Percentiles rank a stretch among this genome's conserved stretches.
Evolutionary conservation across 2,888 invertebrate species (phyloP).

Genomic region (Troilus luridus): DNA sequence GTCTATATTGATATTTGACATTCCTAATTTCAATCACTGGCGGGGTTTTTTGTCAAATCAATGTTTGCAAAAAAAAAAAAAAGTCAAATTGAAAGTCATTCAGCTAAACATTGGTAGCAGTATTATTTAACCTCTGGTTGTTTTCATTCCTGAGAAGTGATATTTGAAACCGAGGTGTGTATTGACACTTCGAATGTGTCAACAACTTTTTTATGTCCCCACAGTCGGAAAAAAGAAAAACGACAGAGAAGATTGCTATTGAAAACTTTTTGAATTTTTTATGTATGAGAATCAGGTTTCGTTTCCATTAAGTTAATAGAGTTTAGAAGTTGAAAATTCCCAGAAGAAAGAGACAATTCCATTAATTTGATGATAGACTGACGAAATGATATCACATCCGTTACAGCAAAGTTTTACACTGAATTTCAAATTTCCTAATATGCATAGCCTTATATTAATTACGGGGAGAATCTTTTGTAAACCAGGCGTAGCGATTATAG

Average conservation of each 20-base stretch:
- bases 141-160: constrained; percentile 4
- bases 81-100: background rate
- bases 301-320: background rate
- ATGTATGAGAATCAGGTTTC: background rate
- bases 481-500: too few relatives aligned
- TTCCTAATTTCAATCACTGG: background rate
- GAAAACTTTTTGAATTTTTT: background rate
- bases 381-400: background rate
- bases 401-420: background rate
- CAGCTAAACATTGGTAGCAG: background rate
- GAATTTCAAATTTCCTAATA: too few relatives aligned
- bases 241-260: background rate
- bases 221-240: background rate
- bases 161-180: background rate
- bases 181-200: background rate
- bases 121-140: background rate
- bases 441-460: too few relatives aligned
- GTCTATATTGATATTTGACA: background rate
- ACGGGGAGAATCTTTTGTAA: too few relatives aligned
- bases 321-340: background rate
- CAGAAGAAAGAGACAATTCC: background rate
- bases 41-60: background rate
- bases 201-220: background rate
- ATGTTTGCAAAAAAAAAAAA: background rate
- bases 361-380: background rate